Conservation (phyloP, 2,797 vertebrate species). For the Propithecus deckenii region DNA sequence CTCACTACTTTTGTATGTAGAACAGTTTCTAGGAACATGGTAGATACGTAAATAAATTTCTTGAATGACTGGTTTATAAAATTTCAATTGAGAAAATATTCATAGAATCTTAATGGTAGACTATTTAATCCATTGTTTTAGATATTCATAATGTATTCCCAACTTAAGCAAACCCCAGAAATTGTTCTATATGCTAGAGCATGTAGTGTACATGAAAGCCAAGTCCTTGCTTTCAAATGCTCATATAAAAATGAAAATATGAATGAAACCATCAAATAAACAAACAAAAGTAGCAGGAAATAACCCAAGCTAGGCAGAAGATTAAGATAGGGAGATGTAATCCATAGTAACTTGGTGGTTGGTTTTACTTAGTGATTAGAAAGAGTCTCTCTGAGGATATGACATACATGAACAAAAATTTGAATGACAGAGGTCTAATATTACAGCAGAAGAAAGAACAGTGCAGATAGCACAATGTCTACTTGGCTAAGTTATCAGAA, state of each 20-base stretch:
- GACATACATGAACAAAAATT: background rate
- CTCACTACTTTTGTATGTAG: too few relatives aligned
- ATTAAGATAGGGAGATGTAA: background rate
- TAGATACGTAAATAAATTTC: too few relatives aligned
- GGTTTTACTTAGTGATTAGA: background rate
- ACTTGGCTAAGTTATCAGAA: background rate
- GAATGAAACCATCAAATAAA: background rate
- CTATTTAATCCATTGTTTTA: too few relatives aligned
- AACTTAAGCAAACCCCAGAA: background rate
- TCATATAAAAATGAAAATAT: background rate
- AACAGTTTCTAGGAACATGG: too few relatives aligned
- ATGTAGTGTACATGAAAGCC: background rate
- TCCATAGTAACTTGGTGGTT: background rate
- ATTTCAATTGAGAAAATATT: too few relatives aligned
- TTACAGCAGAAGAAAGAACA: background rate
- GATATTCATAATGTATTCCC: too few relatives aligned
- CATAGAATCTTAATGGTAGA: too few relatives aligned
- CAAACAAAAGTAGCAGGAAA: background rate
- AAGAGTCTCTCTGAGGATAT: background rate
- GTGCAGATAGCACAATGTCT: background rate
- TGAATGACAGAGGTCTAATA: background rate
- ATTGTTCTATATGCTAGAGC: background rate
- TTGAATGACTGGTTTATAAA: too few relatives aligned
- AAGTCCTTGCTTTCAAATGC: background rate
- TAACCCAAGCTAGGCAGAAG: background rate